Base-by-base conservation (phyloP, 92 coral and sea anemone species). In the Metridium senile region DNA sequence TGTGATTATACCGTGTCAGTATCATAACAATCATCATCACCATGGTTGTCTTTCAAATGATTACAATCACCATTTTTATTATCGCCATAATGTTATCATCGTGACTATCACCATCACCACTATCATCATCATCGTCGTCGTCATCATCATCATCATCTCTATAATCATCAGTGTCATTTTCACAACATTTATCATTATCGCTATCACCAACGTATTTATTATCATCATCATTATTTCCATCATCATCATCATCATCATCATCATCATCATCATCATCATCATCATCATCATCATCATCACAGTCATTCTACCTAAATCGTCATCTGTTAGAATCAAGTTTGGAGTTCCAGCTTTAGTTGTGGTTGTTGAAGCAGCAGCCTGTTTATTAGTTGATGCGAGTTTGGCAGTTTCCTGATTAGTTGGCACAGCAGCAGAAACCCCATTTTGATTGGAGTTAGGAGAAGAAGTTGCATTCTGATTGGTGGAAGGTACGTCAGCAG, bases 261-360 rank as follows among this genome's bases (percentile, higher is more conserved):
- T 13, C 9, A 16, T 9, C 21, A 45, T n/a, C n/a, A n/a, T n/a
- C 6, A 8, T 26, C 4, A 11, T 6, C 27, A 23, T 11, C 49
- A 13, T 39, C 49, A 39, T 6, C 49, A 39, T 4, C 49, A 39
- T 4, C 49, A 39, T 4, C 49, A 39, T 39, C 49, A 39, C 13
- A 6, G 13, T 39, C 49, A 39, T 13, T 13, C 57, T 73, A 71
- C 78, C 78, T 0, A 73, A 26, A 73, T 58, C 78, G 18, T 73
- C 57, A 31, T 73, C 78, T 19, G 66, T 33, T 19, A 34, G 51
- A 1, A 73, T 9, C 18, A 1, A 4, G 27, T 34, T 39, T 46
- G 75, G 58, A 1, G 18, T 58, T 33, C 43, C 33, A 1, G 66
- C 2, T 23, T 61, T 54, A n/a, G 9, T 54, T 2, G 2, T 17